phyloP scores from a whole-genome alignment of 2,113 vertebrate species.

The Hippocampus zosterae region DNA sequence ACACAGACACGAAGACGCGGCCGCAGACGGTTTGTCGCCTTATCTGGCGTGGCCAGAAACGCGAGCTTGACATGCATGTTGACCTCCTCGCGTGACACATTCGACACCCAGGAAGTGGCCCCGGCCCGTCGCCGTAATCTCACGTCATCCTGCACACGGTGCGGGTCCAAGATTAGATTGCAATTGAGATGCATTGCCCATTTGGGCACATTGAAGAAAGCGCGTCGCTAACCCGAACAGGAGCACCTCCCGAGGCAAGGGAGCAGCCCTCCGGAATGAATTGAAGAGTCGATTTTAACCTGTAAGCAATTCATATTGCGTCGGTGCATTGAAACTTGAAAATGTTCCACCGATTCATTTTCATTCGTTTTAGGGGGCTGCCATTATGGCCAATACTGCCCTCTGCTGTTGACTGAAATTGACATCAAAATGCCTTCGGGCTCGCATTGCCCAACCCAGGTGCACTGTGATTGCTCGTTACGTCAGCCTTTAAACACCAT shows the following conservation, averaged over 20 bases:
- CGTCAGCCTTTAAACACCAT: too few species aligned
- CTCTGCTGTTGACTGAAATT: too few species aligned
- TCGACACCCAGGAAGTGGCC: not conserved
- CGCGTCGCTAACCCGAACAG: not conserved
- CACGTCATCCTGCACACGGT: conserved; percentile 35
- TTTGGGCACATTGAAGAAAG: not conserved
- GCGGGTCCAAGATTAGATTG: conserved; percentile 45
- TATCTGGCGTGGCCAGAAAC: conserved; percentile 1
- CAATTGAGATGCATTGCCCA: conserved; percentile 1
- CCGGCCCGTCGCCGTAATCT: conserved; percentile 33
- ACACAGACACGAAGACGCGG: not conserved
- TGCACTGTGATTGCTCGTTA: too few species aligned
- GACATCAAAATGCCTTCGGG: too few species aligned
- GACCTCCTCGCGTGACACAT: not conserved
- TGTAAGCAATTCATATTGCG: too few species aligned
- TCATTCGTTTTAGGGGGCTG: too few species aligned
- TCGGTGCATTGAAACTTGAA: too few species aligned
- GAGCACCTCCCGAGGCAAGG: not conserved
- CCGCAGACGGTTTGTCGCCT: not conserved
- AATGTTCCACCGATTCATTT: too few species aligned
- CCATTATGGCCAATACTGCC: too few species aligned
- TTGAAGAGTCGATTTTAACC: too few species aligned
- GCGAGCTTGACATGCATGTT: not conserved
- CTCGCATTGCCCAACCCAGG: too few species aligned
- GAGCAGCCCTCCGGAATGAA: too few species aligned